Conservation (phyloP, 2,113 vertebrate species). For the Pelvicachromis taeniatus region DNA sequence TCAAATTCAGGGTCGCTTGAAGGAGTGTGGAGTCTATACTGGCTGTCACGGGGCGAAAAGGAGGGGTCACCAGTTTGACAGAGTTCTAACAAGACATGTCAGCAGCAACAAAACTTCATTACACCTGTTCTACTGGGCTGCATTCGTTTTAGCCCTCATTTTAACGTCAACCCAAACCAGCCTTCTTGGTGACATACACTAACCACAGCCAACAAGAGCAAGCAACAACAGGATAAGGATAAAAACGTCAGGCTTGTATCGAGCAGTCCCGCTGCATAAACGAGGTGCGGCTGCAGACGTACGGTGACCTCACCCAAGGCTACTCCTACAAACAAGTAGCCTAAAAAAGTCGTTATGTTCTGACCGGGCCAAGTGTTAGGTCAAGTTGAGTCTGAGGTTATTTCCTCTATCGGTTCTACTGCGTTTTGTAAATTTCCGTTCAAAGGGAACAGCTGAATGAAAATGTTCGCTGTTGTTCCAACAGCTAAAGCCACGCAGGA, state of each 20-base stretch:
- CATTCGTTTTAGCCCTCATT: not conserved
- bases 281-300: constrained; percentile 34
- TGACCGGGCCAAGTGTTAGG: not conserved
- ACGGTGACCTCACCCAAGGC: not conserved
- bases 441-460: not conserved
- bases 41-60: not conserved
- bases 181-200: not conserved
- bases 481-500: not conserved
- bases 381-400: not conserved
- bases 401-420: not conserved
- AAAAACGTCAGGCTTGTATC: not conserved
- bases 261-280: not conserved
- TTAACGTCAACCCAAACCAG: not conserved
- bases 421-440: not conserved
- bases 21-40: too few species aligned
- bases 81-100: not conserved
- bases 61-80: not conserved
- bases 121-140: not conserved
- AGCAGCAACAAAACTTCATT: not conserved
- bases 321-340: not conserved
- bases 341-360: not conserved
- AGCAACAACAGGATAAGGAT: not conserved
- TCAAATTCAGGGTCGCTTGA: too few species aligned
- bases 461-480: not conserved
- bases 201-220: not conserved